Evolutionary conservation across 2,797 vertebrate species (phyloP).

Genomic region (Geotrypetes seraphini): DNA sequence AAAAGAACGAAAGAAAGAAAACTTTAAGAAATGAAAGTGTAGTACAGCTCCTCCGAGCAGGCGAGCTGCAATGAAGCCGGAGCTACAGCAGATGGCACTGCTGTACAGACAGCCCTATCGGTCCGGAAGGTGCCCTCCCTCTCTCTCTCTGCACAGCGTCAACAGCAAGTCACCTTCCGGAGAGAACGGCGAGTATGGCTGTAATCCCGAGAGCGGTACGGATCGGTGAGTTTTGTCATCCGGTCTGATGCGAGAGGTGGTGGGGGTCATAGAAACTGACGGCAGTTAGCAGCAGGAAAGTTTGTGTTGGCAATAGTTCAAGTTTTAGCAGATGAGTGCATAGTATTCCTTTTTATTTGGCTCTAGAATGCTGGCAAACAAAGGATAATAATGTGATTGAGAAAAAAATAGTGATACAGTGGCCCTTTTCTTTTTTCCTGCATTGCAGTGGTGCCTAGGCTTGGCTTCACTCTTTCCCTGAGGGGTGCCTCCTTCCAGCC

Average conservation of each 20-base stretch:
- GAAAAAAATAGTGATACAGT: no score
- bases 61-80: not conserved
- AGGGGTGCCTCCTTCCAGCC: not conserved
- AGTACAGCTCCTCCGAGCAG: no score
- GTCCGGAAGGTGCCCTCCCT: no score
- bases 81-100: conserved; percentile 1
- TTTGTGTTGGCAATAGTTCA: no score
- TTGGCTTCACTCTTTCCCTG: not conserved
- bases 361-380: no score
- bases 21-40: no score
- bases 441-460: not conserved
- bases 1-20: not conserved
- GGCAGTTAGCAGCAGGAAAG: no score
- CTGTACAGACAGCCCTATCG: not conserved
- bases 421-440: not conserved
- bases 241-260: not conserved
- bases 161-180: not conserved
- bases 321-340: not conserved
- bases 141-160: no score
- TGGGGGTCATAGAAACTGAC: no score
- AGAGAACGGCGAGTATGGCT: conserved; percentile 7
- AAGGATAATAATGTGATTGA: no score
- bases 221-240: conserved; percentile 20
- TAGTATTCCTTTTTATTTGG: not conserved
- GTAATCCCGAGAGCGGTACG: conserved; percentile 7